phyloP scores from a whole-genome alignment of 2,797 vertebrate genomes.

The Spea hammondii region DNA sequence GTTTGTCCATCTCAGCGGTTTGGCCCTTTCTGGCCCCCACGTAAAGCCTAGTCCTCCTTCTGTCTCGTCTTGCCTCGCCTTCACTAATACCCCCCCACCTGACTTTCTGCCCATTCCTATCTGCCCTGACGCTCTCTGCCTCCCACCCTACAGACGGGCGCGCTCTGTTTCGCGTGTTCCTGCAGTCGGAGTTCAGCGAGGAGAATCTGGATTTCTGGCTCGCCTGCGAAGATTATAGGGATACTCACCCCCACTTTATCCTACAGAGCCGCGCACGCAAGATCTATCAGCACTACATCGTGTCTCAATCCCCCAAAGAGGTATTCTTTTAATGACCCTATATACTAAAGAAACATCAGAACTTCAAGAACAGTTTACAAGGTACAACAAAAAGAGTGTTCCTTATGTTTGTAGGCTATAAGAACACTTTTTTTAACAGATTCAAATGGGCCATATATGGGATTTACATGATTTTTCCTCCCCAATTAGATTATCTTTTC shows the following conservation, averaged over 20 bases:
- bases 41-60: not conserved
- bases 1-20: no score
- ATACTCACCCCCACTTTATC: slow-evolving; percentile 74
- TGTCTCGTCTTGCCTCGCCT: not conserved
- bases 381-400: no score
- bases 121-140: not conserved
- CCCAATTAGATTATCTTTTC: no score
- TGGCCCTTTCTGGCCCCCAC: no score
- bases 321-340: slow-evolving; percentile 57
- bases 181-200: slow-evolving; percentile 80
- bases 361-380: no score
- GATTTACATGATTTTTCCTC: no score
- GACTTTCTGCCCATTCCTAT: not conserved
- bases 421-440: no score
- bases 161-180: slow-evolving; percentile 73
- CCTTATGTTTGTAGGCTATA: no score
- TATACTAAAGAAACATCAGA: no score
- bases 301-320: slow-evolving; percentile 72
- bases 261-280: slow-evolving; percentile 73
- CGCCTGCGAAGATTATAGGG: slow-evolving; percentile 77
- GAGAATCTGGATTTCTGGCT: slow-evolving; percentile 81
- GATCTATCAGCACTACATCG: slow-evolving; percentile 73
- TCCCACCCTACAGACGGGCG: slow-evolving; percentile 64
- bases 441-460: no score
- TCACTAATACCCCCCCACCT: not conserved